Evolutionary conservation across 2,888 invertebrate genomes (phyloP).

Genomic region (Pyrochroa serraticornis): DNA sequence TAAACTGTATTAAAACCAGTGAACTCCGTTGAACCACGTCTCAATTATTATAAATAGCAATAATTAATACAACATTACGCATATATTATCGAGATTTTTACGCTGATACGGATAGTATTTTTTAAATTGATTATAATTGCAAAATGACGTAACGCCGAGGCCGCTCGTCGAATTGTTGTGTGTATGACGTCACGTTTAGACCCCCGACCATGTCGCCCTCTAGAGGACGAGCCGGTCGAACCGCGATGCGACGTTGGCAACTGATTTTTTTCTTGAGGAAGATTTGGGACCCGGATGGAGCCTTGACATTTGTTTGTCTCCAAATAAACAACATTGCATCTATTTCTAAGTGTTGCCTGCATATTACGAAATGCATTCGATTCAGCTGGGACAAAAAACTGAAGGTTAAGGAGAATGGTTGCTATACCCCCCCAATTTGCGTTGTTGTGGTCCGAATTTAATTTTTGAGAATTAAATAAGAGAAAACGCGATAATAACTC

Average conservation of each 20-base stretch:
- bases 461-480: no score
- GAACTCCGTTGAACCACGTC: constrained; percentile 28
- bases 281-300: constrained; percentile 22
- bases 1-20: constrained; percentile 30
- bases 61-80: neutral
- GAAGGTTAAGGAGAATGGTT: constrained; percentile 13
- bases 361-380: constrained; percentile 23
- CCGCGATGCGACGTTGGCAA: neutral
- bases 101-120: constrained; percentile 5
- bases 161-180: neutral
- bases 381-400: constrained; percentile 6
- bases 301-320: constrained; percentile 24
- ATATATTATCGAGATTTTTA: constrained; percentile 22
- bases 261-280: neutral
- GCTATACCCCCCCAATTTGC: neutral
- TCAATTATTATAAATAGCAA: neutral
- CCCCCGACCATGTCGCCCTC: no score
- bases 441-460: neutral
- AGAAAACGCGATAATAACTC: neutral
- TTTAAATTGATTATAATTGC: constrained; percentile 11
- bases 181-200: neutral
- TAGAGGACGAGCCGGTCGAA: no score
- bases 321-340: constrained; percentile 17
- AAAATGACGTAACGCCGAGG: constrained; percentile 8
- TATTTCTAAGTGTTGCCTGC: neutral